Conservation (phyloP, 2,888 invertebrate species). For the Ferrisia virgata region DNA sequence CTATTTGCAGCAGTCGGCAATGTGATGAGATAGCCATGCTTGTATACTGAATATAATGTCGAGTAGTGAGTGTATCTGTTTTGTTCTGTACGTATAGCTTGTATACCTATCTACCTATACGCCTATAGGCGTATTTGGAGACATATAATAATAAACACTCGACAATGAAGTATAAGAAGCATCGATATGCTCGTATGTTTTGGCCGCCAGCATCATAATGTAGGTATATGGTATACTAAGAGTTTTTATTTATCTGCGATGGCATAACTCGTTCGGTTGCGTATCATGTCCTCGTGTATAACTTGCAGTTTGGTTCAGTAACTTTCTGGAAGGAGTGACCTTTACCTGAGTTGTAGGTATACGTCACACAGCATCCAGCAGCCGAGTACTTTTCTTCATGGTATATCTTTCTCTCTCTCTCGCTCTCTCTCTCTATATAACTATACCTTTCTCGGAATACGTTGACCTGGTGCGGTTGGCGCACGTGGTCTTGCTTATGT, state of each 20-base stretch:
- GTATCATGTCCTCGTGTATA: neutral
- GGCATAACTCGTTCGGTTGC: constrained; percentile 26
- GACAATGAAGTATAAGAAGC: constrained; percentile 17
- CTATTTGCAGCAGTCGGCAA: neutral
- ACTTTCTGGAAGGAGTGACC: constrained; percentile 18
- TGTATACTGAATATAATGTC: no score
- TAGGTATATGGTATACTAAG: neutral
- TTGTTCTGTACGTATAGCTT: neutral
- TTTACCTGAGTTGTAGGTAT: neutral
- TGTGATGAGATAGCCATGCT: neutral
- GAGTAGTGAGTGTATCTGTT: neutral
- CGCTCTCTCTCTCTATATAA: no score
- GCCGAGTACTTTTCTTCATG: neutral
- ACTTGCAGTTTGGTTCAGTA: neutral
- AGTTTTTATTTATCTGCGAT: neutral
- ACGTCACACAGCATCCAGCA: neutral
- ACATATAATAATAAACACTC: neutral
- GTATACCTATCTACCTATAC: neutral
- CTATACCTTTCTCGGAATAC: no score
- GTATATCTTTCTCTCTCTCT: neutral
- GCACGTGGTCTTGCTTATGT: neutral
- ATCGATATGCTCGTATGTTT: neutral
- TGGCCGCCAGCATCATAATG: constrained; percentile 15
- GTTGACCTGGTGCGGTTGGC: constrained; percentile 1
- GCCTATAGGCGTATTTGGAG: neutral